Evolutionary conservation across 2,888 invertebrate species (phyloP), one percentile per base, ranked within the genome.

Genomic region (Lypha dubia): DNA sequence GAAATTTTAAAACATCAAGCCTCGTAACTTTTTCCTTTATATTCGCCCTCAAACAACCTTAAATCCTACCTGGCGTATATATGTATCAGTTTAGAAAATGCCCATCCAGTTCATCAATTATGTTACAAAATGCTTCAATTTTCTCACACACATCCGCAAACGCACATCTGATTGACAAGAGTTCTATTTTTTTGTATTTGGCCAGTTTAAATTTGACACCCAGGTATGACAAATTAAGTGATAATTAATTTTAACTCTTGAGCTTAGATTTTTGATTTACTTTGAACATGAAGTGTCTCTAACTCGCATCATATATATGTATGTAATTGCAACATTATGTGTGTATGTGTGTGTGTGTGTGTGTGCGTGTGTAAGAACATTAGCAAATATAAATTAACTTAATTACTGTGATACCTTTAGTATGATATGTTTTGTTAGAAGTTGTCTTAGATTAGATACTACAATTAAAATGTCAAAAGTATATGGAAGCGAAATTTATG

Each of bases 231-330:
- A 85, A 86, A 86, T 87, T 84, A 83, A 84, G 85, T 85, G 87
- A 81, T 85, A 86, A 87, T 86, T 85, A 86, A 84, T 87, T 86
- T 73, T 85, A 83, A 79, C 68, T 83, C 63, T 74, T 77, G 74
- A 56, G 53, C 63, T 81, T 70, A 63, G 70, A 63, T 65, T 53
- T 79, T 41, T 70, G 53, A 81, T 71, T 70, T 62, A 68, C 32
- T 56, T 46, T 62, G 28, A 17, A 35, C 53, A 63, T 32, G 53
- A 32, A 68, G 60, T 56, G 46, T 67, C 38, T 11, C 4, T 41
- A 13, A 24, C 28, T 4, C 5, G 28, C 28, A 28, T 28, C 28
- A 28, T 28, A 28, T 28, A 17, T 60, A 11, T 9, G 15, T 15
- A 1, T 46, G 35, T n/a, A n/a, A n/a, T n/a, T n/a, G n/a, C n/a